Base-by-base conservation (phyloP, 2,888 invertebrate genomes). In the Scaptomyza flava region DNA sequence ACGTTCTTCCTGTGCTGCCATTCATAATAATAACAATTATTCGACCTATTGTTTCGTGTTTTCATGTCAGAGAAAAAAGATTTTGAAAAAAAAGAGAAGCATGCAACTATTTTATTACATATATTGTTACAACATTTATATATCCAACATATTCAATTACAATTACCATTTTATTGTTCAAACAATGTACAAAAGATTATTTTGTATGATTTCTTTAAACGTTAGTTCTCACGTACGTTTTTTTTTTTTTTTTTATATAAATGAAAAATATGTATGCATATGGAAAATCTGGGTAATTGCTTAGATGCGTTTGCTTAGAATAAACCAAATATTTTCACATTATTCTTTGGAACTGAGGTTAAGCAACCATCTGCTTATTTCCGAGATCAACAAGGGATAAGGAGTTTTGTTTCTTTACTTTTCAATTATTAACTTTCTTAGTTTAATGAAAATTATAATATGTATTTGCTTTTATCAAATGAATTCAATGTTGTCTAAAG, bases 191-290 rank as follows among this genome's bases (percentile, higher is more conserved):
- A 38, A 30, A 70, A 23, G 23, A 12, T 36, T 12, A n/a, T 51
- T 70, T 46, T 36, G 2, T n/a, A 34, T 59, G 33, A 46, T 47
- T 47, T 20, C 31, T 46, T 63, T 23, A 8, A 36, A 43, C 11
- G 17, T 38, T 36, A 42, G 20, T 57, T 70, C 70, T 56, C 70
- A 70, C 51, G 59, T 70, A 41, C 33, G 23, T 1, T 43, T 65
- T 27, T 33, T 20, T 17, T 23, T 1, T 43, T 65, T 27, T 33
- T 20, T 17, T 23, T 41, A 30, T 31, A 9, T 31, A 42, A 27
- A 17, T 36, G 2, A n/a, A 42, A 41, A 17, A n/a, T 23, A 3
- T 20, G 2, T 17, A 11, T 45, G 7, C 3, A 2, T 50, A 51
- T 52, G 33, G 12, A 8, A 31, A 58, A 7, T 50, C 23, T 20